Base-by-base conservation (phyloP, 2,888 invertebrate genomes). In the Metopia argyrocephala region DNA sequence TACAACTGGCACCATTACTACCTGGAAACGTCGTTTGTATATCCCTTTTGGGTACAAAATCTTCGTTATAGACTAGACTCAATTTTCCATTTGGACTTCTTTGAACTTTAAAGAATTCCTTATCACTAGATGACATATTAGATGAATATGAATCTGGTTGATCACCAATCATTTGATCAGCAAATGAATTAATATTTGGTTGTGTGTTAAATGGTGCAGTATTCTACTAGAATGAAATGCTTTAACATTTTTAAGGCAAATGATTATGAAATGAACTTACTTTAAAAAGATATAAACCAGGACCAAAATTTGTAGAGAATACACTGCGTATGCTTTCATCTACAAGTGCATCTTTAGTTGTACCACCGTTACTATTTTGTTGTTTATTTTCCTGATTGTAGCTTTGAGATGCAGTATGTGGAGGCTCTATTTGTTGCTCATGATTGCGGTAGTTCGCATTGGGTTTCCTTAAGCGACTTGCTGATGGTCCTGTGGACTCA, bases 81-180 rank as follows among this genome's bases (percentile, higher is more conserved):
- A 89, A 87, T 86, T 88, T 89, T 83, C 89, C 89, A 82, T 89
- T 87, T 78, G 88, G 87, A 76, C 86, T 86, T 84, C 90, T 86
- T 85, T 89, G 89, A 84, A 90, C 89, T 88, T 89, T 90, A 83
- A 90, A 89, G 78, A 86, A 82, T 79, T 87, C 87, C 69, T 85
- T 85, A 74, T 86, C 84, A 83, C 84, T 85, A 84, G 85, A 78
- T 83, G 87, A 12, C 83, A 82, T 84, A n/a, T 12, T 45, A 20
- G 69, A 79, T 86, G 61, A 2, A 15, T 38, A 50, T 31, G 68
- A 31, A 23, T 65, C 9, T 61, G 74, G 70, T 57, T 74, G 70
- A 70, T 76, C 73, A 21, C 45, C 69, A 48, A 69, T 12, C 76
- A 76, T 80, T 69, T 59, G 65, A 59, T 68, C 79, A 52, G 27